Percentiles rank a stretch among this genome's conserved stretches.
Conservation (phyloP, 2,888 invertebrate genomes). For the Dryocosmus kuriphilus region DNA sequence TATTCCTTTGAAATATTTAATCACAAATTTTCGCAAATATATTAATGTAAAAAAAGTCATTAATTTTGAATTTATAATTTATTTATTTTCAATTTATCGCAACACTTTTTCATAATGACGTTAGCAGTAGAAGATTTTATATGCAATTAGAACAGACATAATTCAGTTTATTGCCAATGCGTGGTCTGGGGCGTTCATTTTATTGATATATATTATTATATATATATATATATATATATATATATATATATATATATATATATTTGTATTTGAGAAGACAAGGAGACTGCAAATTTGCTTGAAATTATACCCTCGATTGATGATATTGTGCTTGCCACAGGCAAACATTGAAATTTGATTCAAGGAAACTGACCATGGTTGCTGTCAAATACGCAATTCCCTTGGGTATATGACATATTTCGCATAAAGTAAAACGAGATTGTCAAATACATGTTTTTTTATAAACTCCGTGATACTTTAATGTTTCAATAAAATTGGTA, state of each 20-base stretch:
- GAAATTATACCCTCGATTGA: conserved; percentile 10
- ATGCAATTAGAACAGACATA: background rate
- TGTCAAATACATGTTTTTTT: background rate
- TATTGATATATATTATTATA: too few relatives aligned
- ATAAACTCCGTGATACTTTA: background rate
- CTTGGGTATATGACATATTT: background rate
- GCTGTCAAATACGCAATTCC: background rate
- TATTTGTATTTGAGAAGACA: conserved; percentile 3
- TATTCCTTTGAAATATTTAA: background rate
- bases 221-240: too few relatives aligned
- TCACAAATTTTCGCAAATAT: background rate
- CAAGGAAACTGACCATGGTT: background rate
- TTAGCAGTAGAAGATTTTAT: background rate
- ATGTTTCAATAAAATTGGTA: background rate
- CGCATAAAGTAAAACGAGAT: background rate
- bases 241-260: too few relatives aligned
- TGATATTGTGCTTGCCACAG: conserved; percentile 5
- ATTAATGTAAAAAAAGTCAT: too few relatives aligned
- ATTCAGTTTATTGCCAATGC: background rate
- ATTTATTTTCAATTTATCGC: background rate
- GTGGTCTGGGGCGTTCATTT: background rate
- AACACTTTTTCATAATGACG: background rate
- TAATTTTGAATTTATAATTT: too few relatives aligned
- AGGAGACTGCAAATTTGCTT: conserved; percentile 16
- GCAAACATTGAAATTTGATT: background rate